phyloP scores from a whole-genome alignment of 2,113 vertebrate species.

The Anas platyrhynchos region DNA sequence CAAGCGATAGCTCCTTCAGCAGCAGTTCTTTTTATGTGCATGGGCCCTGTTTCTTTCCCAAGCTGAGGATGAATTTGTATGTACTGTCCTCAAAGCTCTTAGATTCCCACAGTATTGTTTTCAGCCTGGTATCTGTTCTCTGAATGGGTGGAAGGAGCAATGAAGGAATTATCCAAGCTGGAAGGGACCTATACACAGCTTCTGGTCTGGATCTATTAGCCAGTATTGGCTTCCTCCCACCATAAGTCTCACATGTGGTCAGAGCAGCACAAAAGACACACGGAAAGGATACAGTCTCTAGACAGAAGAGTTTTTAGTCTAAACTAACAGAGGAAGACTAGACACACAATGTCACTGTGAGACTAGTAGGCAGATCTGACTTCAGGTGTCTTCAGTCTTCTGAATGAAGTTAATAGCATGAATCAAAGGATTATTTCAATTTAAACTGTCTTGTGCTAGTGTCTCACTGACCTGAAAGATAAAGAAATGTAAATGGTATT shows the following conservation, averaged over 20 bases:
- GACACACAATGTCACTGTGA: constrained; percentile 4
- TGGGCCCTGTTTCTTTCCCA: not conserved
- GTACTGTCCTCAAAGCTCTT: not conserved
- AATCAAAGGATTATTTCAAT: constrained; percentile 49
- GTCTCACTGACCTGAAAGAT: constrained; percentile 56
- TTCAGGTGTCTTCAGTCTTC: constrained; percentile 16
- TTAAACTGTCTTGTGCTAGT: constrained; percentile 23
- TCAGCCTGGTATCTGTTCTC: accelerated
- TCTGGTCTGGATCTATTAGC: not conserved
- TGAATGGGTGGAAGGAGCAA: not conserved
- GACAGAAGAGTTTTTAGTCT: not conserved
- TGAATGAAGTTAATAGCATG: constrained; percentile 5
- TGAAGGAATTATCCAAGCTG: not conserved
- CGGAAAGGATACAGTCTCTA: not conserved
- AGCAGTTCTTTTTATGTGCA: not conserved
- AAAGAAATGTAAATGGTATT: constrained; percentile 64
- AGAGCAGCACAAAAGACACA: not conserved
- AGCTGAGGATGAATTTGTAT: not conserved
- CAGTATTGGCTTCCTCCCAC: not conserved
- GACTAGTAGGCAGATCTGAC: not conserved
- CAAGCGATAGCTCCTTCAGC: not conserved
- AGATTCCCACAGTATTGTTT: not conserved
- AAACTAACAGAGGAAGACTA: constrained; percentile 7
- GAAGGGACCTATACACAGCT: not conserved
- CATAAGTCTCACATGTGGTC: not conserved